Evolutionary conservation across 2,888 invertebrate genomes (phyloP).

Genomic region (Lasioglossum morio): DNA sequence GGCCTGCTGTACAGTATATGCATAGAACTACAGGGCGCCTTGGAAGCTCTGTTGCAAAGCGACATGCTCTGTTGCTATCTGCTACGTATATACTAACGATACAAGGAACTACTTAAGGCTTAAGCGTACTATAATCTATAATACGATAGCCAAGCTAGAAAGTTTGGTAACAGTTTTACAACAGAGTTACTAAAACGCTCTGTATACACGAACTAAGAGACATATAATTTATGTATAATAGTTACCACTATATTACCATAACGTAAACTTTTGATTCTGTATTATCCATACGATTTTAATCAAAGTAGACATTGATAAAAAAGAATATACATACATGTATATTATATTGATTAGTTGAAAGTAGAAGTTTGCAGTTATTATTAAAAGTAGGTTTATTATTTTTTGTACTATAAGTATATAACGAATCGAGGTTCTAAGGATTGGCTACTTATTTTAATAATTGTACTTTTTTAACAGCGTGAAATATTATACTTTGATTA

Average conservation of each 20-base stretch:
- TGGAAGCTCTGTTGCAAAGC: background rate
- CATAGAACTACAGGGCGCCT: background rate
- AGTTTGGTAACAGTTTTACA: background rate
- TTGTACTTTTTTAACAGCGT: background rate
- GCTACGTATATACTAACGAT: background rate
- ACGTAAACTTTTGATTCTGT: conserved; percentile 33
- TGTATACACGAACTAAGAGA: conserved; percentile 8
- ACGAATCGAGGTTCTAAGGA: background rate
- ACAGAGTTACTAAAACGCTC: background rate
- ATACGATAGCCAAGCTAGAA: background rate
- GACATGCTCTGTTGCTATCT: background rate
- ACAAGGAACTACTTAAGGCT: background rate
- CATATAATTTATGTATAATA: background rate
- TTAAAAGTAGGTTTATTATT: background rate
- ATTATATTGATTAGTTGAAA: background rate
- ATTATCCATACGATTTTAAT: conserved; percentile 1
- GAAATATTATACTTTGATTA: conserved; percentile 8
- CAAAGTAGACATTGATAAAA: background rate
- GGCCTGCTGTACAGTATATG: background rate
- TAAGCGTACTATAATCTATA: too few relatives aligned
- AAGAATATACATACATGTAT: background rate
- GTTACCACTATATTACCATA: background rate
- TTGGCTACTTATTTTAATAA: background rate
- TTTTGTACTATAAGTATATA: background rate
- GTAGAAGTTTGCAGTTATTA: conserved; percentile 2